Base-by-base conservation (phyloP, 2,797 vertebrate species). In the Epinephelus coioides region DNA sequence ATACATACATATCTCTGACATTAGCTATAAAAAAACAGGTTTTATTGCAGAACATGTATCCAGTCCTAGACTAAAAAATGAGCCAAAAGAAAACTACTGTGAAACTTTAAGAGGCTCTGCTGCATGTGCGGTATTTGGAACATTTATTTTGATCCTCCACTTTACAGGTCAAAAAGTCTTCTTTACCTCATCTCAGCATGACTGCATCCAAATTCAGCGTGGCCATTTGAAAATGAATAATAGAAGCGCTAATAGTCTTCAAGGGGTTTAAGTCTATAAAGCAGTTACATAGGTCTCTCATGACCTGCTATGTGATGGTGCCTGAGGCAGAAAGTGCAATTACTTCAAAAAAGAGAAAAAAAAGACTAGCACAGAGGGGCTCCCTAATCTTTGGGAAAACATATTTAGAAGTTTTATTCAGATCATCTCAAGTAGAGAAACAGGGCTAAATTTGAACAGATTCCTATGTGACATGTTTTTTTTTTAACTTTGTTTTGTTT, bases 281-380 rank as follows among this genome's bases (percentile, higher is more conserved):
- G 72, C 69, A 81, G 84, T 84, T 81, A 61, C 85, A 81, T 71
- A 65, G 80, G 84, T 92, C 89, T 91, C 90, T 83, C 62, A 73
- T 86, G 87, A 87, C 81, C 88, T 88, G 85, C 86, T 85, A 93
- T 87, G 86, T 77, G 80, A 85, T 78, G 64, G 76, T 74, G 88
- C 90, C 90, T 72, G 34, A 84, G 87, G 91, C 90, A 86, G 64
- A 93, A 89, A 93, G 82, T 77, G 78, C 87, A 92, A 91, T 93
- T 91, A 92, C 78, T 81, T 81, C 15, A 50, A 53, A 34, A 34
- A 34, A 34, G 34, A 34, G 2, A 8, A 34, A 71, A 73, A 81
- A 65, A 82, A 85, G 84, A 83, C 75, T 83, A 69, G 77, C 64
- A 69, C 46, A 70, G 56, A 76, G 73, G 69, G 49, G 38, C 43